A percentile compares a stretch with the other conserved stretches of the same genome.
Evolutionary conservation across 1,140 invertebrate genomes (phyloP).

Genomic region (silkworm (Bombyx mori)): ASM3026992v2 NC_085119.1:6637001-6637500

Average conservation of each 20-base stretch:
- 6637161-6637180: conserved; percentile 22
- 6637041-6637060: conserved; percentile 38
- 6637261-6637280: conserved; percentile 37
- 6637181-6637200: background rate
- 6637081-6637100: conserved; percentile 35
- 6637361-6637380: conserved; percentile 25
- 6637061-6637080: conserved; percentile 34
- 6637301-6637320: conserved; percentile 24
- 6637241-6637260: background rate
- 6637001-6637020: conserved; percentile 35
- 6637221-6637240: background rate
- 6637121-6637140: conserved; percentile 28
- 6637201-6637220: background rate
- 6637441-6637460: conserved; percentile 40
- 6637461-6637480: too few species aligned
- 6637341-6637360: conserved; percentile 41
- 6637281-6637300: conserved; percentile 46
- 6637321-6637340: conserved; percentile 26
- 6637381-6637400: conserved; percentile 43
- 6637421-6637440: conserved; percentile 38
- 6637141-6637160: conserved; percentile 29
- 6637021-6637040: conserved; percentile 35
- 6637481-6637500: too few species aligned
- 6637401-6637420: conserved; percentile 22
- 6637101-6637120: conserved; percentile 40